These are phyloP conservation scores for Lepus timidus DNA, from an alignment of 2,113 vertebrate species.

Conservation along the genomic window DNA sequence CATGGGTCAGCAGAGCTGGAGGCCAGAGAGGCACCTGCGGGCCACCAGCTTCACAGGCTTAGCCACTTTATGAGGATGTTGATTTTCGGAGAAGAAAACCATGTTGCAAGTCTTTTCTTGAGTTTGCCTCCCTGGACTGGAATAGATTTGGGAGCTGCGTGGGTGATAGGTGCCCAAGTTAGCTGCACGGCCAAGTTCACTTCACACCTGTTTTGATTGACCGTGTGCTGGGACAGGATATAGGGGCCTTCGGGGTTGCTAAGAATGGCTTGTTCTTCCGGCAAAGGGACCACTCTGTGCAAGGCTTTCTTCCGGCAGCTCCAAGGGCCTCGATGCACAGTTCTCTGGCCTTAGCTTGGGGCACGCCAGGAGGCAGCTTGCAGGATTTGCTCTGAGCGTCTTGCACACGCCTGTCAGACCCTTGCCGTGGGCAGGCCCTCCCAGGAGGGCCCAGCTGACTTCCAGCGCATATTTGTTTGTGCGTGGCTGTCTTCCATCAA, in stretches of 20 bases:
- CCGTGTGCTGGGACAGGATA: neutral
- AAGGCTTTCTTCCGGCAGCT: neutral
- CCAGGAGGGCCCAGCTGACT: neutral
- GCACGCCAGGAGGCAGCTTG: neutral
- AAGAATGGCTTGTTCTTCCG: neutral
- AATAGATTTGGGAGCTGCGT: neutral
- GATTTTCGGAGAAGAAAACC: conserved; percentile 45
- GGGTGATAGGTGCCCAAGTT: too few species aligned
- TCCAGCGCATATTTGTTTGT: neutral
- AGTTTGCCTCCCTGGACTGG: conserved; percentile 41
- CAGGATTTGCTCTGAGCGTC: neutral
- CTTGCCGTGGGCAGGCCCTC: neutral
- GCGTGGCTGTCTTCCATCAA: neutral
- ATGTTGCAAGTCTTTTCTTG: conserved; percentile 29
- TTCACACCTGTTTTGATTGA: neutral
- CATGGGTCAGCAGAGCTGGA: neutral
- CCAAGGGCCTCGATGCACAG: neutral
- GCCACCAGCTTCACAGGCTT: neutral
- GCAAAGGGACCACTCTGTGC: neutral
- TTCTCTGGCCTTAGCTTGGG: neutral
- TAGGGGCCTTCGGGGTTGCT: neutral
- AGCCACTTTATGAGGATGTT: neutral
- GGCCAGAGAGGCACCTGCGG: neutral
- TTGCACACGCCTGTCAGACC: neutral
- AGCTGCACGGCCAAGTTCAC: neutral